Evolutionary conservation across 2,888 invertebrate genomes (phyloP), one percentile per base, ranked within the genome.

Genomic region (Acronicta leporina): DNA sequence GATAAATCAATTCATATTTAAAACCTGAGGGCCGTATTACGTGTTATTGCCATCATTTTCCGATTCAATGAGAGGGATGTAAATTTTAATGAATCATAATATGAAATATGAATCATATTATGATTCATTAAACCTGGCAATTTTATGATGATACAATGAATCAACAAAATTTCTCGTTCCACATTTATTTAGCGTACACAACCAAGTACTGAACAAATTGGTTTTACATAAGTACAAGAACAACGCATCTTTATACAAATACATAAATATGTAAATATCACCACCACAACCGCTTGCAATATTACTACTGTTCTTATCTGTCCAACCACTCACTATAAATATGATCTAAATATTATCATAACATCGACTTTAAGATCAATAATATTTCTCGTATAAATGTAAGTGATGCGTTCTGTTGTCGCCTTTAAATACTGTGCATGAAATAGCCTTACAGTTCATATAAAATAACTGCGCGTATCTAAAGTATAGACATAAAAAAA

Each of bases 101-200:
- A n/a, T 20, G 20, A 3, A 20, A 20, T 2, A 20, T 20, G 4
- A 20, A 20, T 20, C 20, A 20, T 9, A 30, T 1, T 3, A 30
- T 9, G 30, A 9, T 30, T 7, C 8, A 30, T 30, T n/a, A n/a
- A n/a, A n/a, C n/a, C n/a, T n/a, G n/a, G n/a, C n/a, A n/a, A 9
- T 2, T 7, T 7, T 5, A 30, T 7, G 7, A 30, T 30, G 30
- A 7, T 30, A 2, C 7, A 13, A 35, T 0, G 13, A 13, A 1
- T 11, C 2, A 35, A 35, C 2, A 13, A 2, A 35, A 0, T 42
- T 66, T 79, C n/a, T 73, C 56, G 77, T 82, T 82, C 79, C 81
- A 82, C 77, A 76, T 84, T 73, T 87, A 87, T 83, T 80, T 76
- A 75, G 62, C 70, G 53, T 73, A 85, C 80, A 82, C 81, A 84